Evolutionary conservation across 1,140 invertebrate genomes (phyloP).

Genomic region (Wasmannia auropunctata): DNA sequence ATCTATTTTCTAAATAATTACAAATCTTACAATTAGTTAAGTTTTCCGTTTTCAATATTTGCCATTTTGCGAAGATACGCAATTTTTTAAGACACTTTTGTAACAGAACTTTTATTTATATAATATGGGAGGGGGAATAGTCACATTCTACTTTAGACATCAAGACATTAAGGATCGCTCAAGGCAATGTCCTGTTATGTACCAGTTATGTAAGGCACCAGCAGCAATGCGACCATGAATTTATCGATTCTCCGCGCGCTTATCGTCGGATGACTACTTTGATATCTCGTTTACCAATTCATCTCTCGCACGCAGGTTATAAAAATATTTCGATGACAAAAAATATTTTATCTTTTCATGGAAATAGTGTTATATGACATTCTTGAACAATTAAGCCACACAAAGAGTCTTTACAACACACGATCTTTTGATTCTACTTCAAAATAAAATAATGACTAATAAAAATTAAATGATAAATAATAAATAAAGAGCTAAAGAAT

Average conservation of each 20-base stretch:
- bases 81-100: background rate
- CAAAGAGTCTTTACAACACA: no score
- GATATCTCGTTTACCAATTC: slow-evolving; percentile 22
- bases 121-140: background rate
- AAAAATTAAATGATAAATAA: no score
- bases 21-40: background rate
- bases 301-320: background rate
- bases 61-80: background rate
- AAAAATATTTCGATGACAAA: background rate
- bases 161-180: slow-evolving; percentile 67
- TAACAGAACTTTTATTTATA: no score
- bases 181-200: slow-evolving; percentile 74
- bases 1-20: background rate
- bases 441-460: no score
- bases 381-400: background rate
- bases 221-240: slow-evolving; percentile 70
- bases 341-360: slow-evolving; percentile 23
- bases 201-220: slow-evolving; percentile 70
- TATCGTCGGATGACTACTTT: slow-evolving; percentile 51
- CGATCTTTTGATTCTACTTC: no score
- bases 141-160: background rate
- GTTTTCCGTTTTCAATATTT: background rate
- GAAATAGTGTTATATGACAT: background rate
- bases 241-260: slow-evolving; percentile 74
- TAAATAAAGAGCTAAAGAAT: no score